These are phyloP conservation scores for Raja brachyura DNA, from an alignment of 2,113 vertebrate genomes.

Conservation along the genomic window DNA sequence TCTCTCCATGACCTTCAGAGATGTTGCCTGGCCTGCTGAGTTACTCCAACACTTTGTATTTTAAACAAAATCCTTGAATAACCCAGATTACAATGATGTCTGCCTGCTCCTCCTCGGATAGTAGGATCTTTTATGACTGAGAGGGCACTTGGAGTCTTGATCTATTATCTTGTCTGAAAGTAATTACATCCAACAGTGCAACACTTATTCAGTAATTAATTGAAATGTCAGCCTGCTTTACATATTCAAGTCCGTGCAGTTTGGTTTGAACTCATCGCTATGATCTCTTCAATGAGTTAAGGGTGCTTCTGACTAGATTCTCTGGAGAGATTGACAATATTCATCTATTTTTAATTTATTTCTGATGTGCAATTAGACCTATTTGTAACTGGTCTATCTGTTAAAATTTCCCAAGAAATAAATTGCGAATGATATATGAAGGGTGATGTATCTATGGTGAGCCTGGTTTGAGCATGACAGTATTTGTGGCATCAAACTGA, in stretches of 20 bases:
- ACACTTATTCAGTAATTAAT: not conserved
- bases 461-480: not conserved
- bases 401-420: not conserved
- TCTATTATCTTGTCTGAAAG: not conserved
- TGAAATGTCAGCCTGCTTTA: not conserved
- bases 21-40: too few species aligned
- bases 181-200: not conserved
- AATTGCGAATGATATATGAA: not conserved
- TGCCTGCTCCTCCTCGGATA: not conserved
- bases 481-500: not conserved
- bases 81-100: not conserved
- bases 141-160: not conserved
- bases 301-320: not conserved
- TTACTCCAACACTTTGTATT: too few species aligned
- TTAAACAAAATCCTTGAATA: not conserved
- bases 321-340: not conserved
- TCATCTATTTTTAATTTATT: not conserved
- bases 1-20: too few species aligned
- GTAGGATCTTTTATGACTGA: not conserved
- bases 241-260: not conserved
- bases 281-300: not conserved
- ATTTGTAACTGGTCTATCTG: not conserved
- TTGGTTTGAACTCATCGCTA: not conserved
- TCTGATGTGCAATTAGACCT: not conserved
- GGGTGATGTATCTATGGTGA: not conserved